Base-by-base conservation (phyloP, 2,888 invertebrate species). In the Serripes groenlandicus region DNA sequence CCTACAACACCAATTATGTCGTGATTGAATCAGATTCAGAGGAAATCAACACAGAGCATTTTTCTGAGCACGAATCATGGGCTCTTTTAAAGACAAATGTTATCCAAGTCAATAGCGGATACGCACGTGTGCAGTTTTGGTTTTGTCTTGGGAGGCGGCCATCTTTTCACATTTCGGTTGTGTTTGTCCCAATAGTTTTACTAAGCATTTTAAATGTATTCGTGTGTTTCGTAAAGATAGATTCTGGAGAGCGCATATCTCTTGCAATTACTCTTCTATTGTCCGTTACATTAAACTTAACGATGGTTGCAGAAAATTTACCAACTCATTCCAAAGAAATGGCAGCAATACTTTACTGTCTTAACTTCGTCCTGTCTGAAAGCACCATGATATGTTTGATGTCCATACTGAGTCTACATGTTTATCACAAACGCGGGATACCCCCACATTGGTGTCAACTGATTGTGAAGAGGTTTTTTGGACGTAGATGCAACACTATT, bases 211-310 rank as follows among this genome's bases (percentile, higher is more conserved):
- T 78, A n/a, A 75, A 78, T 37, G 18, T 75, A 4, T 32, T 78
- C 28, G 78, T 78, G 15, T 82, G 42, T 42, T 42, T 78, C 9
- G 52, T 82, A 2, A 78, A 75, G 7, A 26, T 70, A 18, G 71
- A 66, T 23, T 78, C 75, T 3, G 82, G 82, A 5, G 82, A 82
- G 42, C 37, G 78, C 58, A 34, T 82, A 18, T 78, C 78, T 7
- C 78, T 76, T 54, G 74, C 71, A 4, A 62, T 82, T 11, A 82
- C 82, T 0, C 52, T 78, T 1, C 71, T 78, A 0, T 30, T 82
- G 5, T 75, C 82, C 1, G 58, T 78, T n/a, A 71, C 71, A 0
- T 58, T 82, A 15, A 75, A 62, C 56, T 64, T 82, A 3, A 71
- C 82, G 0, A 37, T 75, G 11, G 30, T 82, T 15, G 73, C 70